A percentile compares a stretch with the other conserved stretches of the same genome.
Evolutionary conservation across 2,113 vertebrate genomes (phyloP).

Genomic region (Lampris incognitus): DNA sequence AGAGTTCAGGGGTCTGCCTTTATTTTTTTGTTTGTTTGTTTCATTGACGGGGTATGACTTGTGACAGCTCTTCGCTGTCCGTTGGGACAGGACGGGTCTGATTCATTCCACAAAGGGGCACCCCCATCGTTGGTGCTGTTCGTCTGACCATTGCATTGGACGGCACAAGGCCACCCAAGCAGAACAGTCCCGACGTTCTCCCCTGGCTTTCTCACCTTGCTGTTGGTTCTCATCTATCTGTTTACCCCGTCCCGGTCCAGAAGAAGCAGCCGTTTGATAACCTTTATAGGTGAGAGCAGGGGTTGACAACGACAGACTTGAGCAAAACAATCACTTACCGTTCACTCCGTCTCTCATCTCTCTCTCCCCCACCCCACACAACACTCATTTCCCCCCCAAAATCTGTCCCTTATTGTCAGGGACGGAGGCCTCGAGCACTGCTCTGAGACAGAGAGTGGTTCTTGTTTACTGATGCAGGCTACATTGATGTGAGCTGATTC

Average conservation of each 20-base stretch:
- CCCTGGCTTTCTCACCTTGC: conserved; percentile 63
- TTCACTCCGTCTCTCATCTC: neutral
- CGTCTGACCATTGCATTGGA: conserved; percentile 33
- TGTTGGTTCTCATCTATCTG: conserved; percentile 62
- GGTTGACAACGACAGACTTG: conserved; percentile 76
- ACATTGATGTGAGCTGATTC: conserved; percentile 78
- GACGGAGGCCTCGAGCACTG: conserved; percentile 48
- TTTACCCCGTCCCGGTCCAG: conserved; percentile 54
- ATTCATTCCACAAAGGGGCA: conserved; percentile 64
- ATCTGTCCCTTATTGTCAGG: conserved; percentile 69
- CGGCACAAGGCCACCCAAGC: conserved; percentile 21
- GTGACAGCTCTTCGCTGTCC: conserved; percentile 72
- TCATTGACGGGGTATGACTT: conserved; percentile 66
- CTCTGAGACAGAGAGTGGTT: conserved; percentile 58
- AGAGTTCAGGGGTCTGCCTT: conserved; percentile 57
- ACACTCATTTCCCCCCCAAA: conserved; percentile 40
- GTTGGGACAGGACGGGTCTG: conserved; percentile 61
- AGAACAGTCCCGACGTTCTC: conserved; percentile 35
- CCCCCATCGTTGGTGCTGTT: conserved; percentile 42
- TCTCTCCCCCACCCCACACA: conserved; percentile 23
- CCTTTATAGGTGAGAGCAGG: conserved; percentile 50
- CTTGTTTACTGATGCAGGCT: conserved; percentile 73
- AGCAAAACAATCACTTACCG: conserved; percentile 69
- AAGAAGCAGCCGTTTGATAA: conserved; percentile 67
- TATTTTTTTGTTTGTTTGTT: conserved; percentile 53